A percentile compares a stretch with the other conserved stretches of the same genome.
phyloP scores from a whole-genome alignment of 2,888 invertebrate species.

The Blastobasis lacticolella region DNA sequence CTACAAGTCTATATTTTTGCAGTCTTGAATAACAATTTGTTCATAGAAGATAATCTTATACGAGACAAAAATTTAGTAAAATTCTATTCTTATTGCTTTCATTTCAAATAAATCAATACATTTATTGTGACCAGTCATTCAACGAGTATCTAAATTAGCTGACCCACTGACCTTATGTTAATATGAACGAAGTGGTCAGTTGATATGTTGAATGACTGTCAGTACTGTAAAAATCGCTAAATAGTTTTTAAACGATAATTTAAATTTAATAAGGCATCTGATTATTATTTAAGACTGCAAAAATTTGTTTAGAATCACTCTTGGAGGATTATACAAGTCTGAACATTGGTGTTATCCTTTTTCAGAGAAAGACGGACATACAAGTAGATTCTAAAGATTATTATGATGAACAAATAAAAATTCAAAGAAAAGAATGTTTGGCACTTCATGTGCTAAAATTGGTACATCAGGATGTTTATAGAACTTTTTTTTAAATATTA shows the following conservation, averaged over 20 bases:
- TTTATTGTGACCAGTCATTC: background rate
- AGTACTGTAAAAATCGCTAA: background rate
- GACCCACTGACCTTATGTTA: background rate
- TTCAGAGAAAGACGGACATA: constrained; percentile 41
- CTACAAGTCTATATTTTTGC: constrained; percentile 43
- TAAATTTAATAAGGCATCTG: background rate
- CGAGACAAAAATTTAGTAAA: background rate
- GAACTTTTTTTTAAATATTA: background rate
- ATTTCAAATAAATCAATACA: background rate
- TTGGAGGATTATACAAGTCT: constrained; percentile 52
- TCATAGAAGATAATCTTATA: too few relatives aligned
- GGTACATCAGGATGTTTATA: constrained; percentile 21
- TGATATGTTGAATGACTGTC: background rate
- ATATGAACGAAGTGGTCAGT: background rate
- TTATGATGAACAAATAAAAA: constrained; percentile 14
- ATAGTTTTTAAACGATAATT: background rate
- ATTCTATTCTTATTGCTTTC: background rate
- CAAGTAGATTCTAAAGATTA: background rate
- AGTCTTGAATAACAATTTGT: constrained; percentile 29
- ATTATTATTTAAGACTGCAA: constrained; percentile 36
- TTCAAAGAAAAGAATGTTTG: constrained; percentile 24
- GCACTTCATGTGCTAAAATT: constrained; percentile 37
- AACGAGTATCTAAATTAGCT: background rate
- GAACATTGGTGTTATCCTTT: constrained; percentile 62
- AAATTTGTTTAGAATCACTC: constrained; percentile 49